Evolutionary conservation across 2,888 invertebrate species (phyloP).

Genomic region (Synanthedon tipuliformis): DNA sequence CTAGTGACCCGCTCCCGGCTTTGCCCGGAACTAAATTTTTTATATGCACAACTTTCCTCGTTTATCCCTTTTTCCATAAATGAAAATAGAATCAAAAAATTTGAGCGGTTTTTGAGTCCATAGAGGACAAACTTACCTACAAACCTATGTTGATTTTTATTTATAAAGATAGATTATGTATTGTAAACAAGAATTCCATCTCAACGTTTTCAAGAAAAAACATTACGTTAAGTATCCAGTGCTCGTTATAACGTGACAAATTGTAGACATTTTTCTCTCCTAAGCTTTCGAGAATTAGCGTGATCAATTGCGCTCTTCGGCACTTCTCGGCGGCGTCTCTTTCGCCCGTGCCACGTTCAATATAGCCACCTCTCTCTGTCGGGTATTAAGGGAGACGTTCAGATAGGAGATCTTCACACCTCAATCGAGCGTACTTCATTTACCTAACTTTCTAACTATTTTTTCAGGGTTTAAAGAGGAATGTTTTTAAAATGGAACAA

Average conservation of each 20-base stretch:
- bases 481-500: too few species aligned
- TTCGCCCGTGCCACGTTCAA: conserved; percentile 14
- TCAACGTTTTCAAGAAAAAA: conserved; percentile 12
- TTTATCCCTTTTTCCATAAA: too few species aligned
- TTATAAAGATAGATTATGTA: too few species aligned
- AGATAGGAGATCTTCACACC: conserved; percentile 18
- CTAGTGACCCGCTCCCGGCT: too few species aligned
- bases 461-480: too few species aligned
- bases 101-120: too few species aligned
- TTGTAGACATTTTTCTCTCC: conserved; percentile 51
- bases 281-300: conserved; percentile 55
- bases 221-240: conserved; percentile 28
- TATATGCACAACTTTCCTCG: too few species aligned
- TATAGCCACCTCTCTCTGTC: conserved; percentile 4
- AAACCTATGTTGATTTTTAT: too few species aligned
- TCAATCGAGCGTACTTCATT: conserved; percentile 12
- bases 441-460: neutral
- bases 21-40: too few species aligned
- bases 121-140: too few species aligned
- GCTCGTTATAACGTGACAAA: conserved; percentile 59
- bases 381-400: conserved; percentile 11
- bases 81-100: too few species aligned
- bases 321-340: conserved; percentile 35
- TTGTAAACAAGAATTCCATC: neutral
- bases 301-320: conserved; percentile 61